Base-by-base conservation (phyloP, 2,113 vertebrate species). In the Dicerorhinus sumatrensis region DNA sequence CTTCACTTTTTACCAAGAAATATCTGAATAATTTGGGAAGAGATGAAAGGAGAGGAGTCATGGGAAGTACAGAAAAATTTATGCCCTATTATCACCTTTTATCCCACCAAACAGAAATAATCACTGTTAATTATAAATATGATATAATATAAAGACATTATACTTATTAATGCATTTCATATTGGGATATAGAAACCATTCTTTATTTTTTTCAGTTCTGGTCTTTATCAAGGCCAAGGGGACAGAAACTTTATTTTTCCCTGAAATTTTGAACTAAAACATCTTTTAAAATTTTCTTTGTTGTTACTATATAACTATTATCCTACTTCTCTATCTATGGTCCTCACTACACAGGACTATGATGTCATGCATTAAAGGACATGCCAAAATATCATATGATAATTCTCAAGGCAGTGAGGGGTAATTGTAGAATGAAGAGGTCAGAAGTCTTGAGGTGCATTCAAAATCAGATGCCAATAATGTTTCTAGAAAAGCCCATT, bases 401-500 rank as follows among this genome's bases (percentile, higher is more conserved):
- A 48, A 82, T 72, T 77, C 69, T 95, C 46, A 81, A 63, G 60
- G 69, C 21, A 25, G 7, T 65, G 51, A 70, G n/a, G 12, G 1
- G 93, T 65, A 90, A 72, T 27, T 77, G 8, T 6, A 70, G 8
- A 8, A n/a, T 10, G 1, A 67, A 13, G 46, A 94, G 23, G 56
- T 87, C 63, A 75, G 62, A 89, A 51, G 56, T 75, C 62, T 84
- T 89, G 7, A 60, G 58, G 25, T 81, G 7, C 54, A 83, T 79
- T 62, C 58, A n/a, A 72, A 60, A 91, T 89, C 51, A 86, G 73
- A 83, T 48, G 75, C 14, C 21, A 93, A 21, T 3, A 91, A 36
- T 94, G 20, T 91, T 97, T 82, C 77, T 84, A 96, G 72, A 10
- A 79, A 89, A 60, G 70, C 33, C 29, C 18, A 76, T 23, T 51